A percentile compares a stretch with the other conserved stretches of the same genome.
phyloP scores from a whole-genome alignment of 2,113 vertebrate genomes.

The Oceanites oceanicus region DNA sequence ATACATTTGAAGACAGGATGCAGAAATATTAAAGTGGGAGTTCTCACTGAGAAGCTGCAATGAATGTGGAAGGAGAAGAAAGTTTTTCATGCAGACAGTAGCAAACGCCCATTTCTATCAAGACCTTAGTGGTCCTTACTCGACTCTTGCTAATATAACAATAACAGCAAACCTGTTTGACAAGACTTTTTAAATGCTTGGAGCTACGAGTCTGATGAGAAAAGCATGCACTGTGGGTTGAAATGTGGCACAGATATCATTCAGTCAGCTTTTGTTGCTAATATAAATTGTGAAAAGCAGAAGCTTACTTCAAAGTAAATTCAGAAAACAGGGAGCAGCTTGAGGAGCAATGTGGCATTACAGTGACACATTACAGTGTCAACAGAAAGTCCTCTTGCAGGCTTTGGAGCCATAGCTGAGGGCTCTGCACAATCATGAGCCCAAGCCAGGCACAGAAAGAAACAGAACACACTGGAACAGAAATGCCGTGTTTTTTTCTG shows the following conservation, averaged over 20 bases:
- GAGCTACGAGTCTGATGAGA: neutral
- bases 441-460: neutral
- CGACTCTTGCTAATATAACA: neutral
- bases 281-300: neutral
- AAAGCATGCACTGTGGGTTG: neutral
- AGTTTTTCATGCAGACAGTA: neutral
- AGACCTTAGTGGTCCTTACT: neutral
- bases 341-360: neutral
- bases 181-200: neutral
- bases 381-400: neutral
- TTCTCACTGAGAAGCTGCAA: neutral
- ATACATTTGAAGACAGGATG: neutral
- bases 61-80: neutral
- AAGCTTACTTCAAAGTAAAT: neutral
- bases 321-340: neutral
- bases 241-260: neutral
- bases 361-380: neutral
- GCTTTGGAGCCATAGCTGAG: neutral
- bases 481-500: neutral
- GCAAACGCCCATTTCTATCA: neutral
- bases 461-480: neutral
- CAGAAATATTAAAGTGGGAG: neutral
- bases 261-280: neutral
- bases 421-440: neutral
- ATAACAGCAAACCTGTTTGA: neutral